phyloP scores from a whole-genome alignment of 2,113 vertebrate genomes.

The Dolichallabes microphthalmus region DNA sequence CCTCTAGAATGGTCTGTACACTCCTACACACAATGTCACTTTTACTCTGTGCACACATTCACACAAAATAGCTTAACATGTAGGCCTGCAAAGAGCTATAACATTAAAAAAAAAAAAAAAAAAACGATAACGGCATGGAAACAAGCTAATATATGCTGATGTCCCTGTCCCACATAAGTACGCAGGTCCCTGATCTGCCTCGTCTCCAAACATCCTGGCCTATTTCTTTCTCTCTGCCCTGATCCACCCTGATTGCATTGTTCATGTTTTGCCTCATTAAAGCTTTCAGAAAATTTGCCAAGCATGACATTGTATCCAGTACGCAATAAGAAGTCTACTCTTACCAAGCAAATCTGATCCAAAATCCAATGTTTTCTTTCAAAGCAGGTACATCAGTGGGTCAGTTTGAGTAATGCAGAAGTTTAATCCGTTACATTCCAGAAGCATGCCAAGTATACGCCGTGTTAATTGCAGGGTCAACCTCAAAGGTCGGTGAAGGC shows the following conservation, averaged over 20 bases:
- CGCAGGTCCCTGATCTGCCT: background rate
- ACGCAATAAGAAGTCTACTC: background rate
- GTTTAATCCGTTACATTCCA: conserved; percentile 2
- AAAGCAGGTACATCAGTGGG: background rate
- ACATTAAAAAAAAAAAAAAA: background rate
- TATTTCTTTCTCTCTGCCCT: background rate
- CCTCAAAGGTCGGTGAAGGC: background rate
- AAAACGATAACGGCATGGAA: background rate
- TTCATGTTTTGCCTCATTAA: background rate
- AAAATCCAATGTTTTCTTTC: background rate
- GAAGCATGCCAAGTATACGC: background rate
- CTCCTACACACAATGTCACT: conserved; percentile 30
- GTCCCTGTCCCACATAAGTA: background rate
- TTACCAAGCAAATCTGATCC: conserved; percentile 5
- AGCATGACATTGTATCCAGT: background rate
- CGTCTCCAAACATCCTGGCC: background rate
- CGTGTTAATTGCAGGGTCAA: conserved; percentile 6
- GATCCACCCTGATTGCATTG: background rate
- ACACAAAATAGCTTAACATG: conserved; percentile 18
- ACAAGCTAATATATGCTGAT: background rate
- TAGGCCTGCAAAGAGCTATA: conserved; percentile 26
- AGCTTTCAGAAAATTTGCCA: background rate
- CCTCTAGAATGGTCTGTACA: conserved; percentile 24
- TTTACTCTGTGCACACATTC: conserved; percentile 23
- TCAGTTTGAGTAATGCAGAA: background rate